These are phyloP conservation scores for Cryptotis parvus DNA, from an alignment of 2,113 vertebrate species.

Conservation along the genomic window DNA sequence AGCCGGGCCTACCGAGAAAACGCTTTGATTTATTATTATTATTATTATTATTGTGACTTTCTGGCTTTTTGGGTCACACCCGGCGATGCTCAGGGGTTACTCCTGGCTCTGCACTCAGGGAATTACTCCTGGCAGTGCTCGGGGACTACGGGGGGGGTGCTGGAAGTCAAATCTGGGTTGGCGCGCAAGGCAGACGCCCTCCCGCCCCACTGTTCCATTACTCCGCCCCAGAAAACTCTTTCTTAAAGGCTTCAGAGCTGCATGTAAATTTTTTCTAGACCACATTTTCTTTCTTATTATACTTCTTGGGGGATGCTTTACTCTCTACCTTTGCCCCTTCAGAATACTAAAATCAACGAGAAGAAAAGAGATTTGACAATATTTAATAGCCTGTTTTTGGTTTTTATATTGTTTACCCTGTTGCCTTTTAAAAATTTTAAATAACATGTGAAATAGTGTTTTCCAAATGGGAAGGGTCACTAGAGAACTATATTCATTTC, in stretches of 20 bases:
- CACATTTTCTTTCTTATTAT: slow-evolving; percentile 8
- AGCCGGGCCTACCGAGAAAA: neutral
- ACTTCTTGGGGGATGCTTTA: neutral
- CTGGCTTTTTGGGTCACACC: too few relatives aligned
- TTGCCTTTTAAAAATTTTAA: slow-evolving; percentile 6
- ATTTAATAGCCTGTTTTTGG: slow-evolving; percentile 32
- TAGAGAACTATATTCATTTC: slow-evolving; percentile 11
- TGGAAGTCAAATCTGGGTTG: too few relatives aligned
- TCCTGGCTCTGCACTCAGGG: too few relatives aligned
- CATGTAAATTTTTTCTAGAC: slow-evolving; percentile 44
- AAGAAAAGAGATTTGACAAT: slow-evolving; percentile 40
- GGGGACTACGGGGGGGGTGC: too few relatives aligned
- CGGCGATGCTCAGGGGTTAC: too few relatives aligned
- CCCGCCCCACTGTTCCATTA: too few relatives aligned
- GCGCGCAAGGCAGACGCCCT: too few relatives aligned
- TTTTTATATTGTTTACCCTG: slow-evolving; percentile 34
- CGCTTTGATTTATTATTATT: too few relatives aligned
- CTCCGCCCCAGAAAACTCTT: too few relatives aligned
- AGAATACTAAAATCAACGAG: slow-evolving; percentile 46
- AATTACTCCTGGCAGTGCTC: too few relatives aligned
- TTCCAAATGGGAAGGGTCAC: neutral
- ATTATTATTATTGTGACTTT: too few relatives aligned
- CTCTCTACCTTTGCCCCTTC: neutral
- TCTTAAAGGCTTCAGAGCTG: neutral
- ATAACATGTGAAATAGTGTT: neutral